A percentile compares a stretch with the other conserved stretches of the same genome.
phyloP scores from a whole-genome alignment of 2,888 invertebrate species.

The Campoletis raptor region DNA sequence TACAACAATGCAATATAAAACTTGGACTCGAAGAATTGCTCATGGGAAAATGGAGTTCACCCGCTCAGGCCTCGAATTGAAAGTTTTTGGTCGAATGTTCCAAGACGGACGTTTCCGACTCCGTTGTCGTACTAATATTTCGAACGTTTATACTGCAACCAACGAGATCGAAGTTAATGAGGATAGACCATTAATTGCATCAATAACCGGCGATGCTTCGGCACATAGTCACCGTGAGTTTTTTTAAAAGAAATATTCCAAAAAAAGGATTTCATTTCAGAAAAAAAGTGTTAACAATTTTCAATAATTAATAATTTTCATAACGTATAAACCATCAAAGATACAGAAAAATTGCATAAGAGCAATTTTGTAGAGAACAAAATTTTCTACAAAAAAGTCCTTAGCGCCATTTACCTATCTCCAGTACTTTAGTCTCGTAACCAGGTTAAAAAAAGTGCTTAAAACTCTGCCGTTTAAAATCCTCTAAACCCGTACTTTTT shows the following conservation, averaged over 20 bases:
- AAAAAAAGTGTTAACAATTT: background rate
- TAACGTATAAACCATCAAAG: background rate
- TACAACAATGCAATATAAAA: constrained; percentile 72
- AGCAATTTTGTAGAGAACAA: background rate
- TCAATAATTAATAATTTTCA: background rate
- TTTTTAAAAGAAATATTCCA: background rate
- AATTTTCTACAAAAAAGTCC: background rate
- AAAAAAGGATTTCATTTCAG: background rate
- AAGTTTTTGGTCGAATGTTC: constrained; percentile 79
- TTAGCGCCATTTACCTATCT: background rate
- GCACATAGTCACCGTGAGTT: constrained; percentile 81
- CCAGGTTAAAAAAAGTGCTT: background rate
- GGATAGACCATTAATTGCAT: constrained; percentile 81
- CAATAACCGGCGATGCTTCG: constrained; percentile 82
- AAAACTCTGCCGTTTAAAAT: too few relatives aligned
- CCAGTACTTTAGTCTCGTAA: background rate
- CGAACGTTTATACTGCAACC: constrained; percentile 79
- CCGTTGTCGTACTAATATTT: constrained; percentile 80
- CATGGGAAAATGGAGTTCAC: constrained; percentile 74
- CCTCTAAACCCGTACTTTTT: background rate
- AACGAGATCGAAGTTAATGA: constrained; percentile 79
- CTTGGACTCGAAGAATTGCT: constrained; percentile 68
- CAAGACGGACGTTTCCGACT: constrained; percentile 77
- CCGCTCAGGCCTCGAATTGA: constrained; percentile 78
- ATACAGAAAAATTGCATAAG: background rate